Percentiles rank a stretch among this genome's conserved stretches.
Conservation (phyloP, 2,797 vertebrate genomes). For the Muscicapa striata region DNA sequence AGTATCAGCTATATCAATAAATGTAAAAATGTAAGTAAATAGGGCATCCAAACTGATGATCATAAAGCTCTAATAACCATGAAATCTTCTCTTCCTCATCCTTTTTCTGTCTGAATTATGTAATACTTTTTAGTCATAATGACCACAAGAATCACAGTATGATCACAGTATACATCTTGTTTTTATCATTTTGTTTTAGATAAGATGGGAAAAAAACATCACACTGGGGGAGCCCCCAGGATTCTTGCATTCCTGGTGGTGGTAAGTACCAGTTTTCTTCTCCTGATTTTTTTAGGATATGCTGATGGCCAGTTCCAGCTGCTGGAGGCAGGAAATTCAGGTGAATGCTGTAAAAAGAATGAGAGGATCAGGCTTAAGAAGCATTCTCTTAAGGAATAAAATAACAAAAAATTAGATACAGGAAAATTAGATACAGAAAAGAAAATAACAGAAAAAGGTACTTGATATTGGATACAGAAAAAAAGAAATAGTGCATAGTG, state of each 20-base stretch:
- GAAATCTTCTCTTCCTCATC: not conserved
- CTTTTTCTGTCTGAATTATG: not conserved
- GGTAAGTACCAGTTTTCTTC: constrained; percentile 83
- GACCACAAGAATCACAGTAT: not conserved
- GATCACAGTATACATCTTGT: not conserved
- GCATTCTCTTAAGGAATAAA: not conserved
- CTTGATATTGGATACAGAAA: not conserved
- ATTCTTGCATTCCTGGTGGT: constrained; percentile 99
- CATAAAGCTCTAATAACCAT: not conserved
- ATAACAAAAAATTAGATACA: not conserved
- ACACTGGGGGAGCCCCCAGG: constrained; percentile 97
- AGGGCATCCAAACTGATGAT: not conserved
- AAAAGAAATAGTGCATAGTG: not conserved
- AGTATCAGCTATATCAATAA: not conserved
- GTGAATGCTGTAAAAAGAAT: not conserved
- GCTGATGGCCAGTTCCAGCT: not conserved
- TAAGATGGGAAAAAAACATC: constrained; percentile 99
- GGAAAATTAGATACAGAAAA: too few relatives aligned
- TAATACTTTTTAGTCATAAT: not conserved
- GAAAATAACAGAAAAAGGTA: not conserved
- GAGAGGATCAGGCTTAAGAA: not conserved
- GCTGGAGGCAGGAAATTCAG: not conserved
- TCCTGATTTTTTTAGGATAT: not conserved
- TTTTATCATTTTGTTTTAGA: constrained; percentile 81
- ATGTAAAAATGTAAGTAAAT: not conserved